Base-by-base conservation (phyloP, 1,140 invertebrate species). In the Thaumatotibia leucotreta region DNA sequence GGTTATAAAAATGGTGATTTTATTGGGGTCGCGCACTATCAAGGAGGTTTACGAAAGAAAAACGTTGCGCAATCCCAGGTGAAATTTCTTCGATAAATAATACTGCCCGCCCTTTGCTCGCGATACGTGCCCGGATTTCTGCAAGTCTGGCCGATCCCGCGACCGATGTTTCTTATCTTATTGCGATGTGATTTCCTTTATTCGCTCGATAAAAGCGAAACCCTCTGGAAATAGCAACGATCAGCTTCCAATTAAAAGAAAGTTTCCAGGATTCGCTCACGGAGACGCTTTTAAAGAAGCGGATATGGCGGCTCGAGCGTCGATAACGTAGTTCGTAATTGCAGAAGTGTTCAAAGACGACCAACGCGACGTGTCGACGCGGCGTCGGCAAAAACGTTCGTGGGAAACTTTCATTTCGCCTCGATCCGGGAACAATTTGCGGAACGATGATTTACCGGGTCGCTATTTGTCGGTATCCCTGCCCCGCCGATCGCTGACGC, bases 1-100 rank as follows among this genome's bases (percentile, higher is more conserved):
- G 69, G 70, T 77, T 74, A 75, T 79, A 80, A 81, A 83, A 78
- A 81, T 74, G 70, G 66, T 72, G 74, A 80, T 76, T 81, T 77
- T 81, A 77, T 75, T 74, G 69, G 68, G 69, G 72, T 72, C 73
- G 61, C 67, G 72, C 65, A 64, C 66, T 72, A 67, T 64, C 65
- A 64, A 63, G 61, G 54, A 67, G 70, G 54, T 62, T 54, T 31
- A 64, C 27, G 31, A 65, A 67, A 39, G 50, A 65, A 52, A 65
- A 32, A n/a, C 52, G 29, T 24, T 11, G 23, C 52, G 29, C 52
- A 45, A 1, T 45, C 31, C 29, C 69, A 70, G 69, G 65, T 70
- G 65, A 62, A 70, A 64, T 52, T 35, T 64, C 33, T 33, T 24
- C 64, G 50, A 71, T 72, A 72, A 72, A 72, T 72, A 68, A 72